A percentile compares a stretch with the other conserved stretches of the same genome.
Conservation (phyloP, 2,888 invertebrate genomes). For the Drosophila atroscutellata region DNA sequence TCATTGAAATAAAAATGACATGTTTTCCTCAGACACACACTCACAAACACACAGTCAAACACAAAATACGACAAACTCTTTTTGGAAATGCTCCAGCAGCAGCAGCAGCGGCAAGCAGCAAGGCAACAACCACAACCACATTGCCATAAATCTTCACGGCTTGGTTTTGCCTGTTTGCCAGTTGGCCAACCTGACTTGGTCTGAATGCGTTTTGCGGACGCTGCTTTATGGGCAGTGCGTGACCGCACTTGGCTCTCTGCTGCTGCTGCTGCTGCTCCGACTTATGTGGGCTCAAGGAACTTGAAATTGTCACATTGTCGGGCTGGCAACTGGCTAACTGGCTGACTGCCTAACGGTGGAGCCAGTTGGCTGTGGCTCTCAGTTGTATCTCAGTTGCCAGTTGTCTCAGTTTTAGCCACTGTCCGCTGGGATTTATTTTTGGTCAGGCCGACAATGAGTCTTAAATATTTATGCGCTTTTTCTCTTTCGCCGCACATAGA, state of each 20-base stretch:
- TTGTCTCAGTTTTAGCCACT: conserved; percentile 22
- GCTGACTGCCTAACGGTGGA: conserved; percentile 63
- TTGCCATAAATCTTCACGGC: conserved; percentile 73
- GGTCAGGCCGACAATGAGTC: conserved; percentile 54
- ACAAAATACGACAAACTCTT: conserved; percentile 68
- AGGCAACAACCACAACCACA: conserved; percentile 25
- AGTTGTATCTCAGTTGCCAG: conserved; percentile 2
- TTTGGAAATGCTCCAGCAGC: conserved; percentile 62
- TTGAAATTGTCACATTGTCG: conserved; percentile 73
- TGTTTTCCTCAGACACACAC: conserved; percentile 69
- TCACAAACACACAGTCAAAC: no score
- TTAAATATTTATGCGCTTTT: conserved; percentile 50
- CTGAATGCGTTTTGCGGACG: conserved; percentile 25
- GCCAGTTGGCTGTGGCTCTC: conserved; percentile 24
- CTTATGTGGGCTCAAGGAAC: conserved; percentile 78
- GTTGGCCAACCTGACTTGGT: conserved; percentile 60
- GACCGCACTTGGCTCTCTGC: conserved; percentile 49
- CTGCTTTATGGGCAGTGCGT: conserved; percentile 72
- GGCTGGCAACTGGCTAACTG: conserved; percentile 22
- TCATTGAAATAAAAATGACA: conserved; percentile 80
- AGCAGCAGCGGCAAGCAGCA: conserved; percentile 28
- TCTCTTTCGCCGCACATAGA: background rate
- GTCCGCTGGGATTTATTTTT: conserved; percentile 49
- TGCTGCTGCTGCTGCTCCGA: conserved; percentile 20
- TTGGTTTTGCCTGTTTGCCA: conserved; percentile 37